These are phyloP conservation scores for Idaea biselata DNA, from an alignment of 2,888 invertebrate genomes.

Conservation along the genomic window DNA sequence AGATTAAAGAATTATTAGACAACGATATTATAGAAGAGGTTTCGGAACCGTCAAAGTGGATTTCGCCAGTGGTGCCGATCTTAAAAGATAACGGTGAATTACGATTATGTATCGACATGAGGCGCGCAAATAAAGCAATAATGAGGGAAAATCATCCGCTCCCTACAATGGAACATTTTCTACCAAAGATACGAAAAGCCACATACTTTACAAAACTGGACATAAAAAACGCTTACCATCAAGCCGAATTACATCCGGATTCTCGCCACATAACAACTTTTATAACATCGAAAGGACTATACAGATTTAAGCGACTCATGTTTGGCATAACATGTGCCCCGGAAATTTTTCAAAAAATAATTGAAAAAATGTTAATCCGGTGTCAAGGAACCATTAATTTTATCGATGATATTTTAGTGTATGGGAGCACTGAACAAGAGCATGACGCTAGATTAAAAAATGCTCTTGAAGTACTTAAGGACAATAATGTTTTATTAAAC, in stretches of 20 bases:
- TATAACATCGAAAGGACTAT: slow-evolving; percentile 8
- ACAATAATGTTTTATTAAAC: slow-evolving; percentile 7
- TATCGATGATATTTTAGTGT: slow-evolving; percentile 2
- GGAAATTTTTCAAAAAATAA: background rate
- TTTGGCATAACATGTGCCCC: slow-evolving; percentile 10
- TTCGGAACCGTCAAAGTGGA: slow-evolving; percentile 23
- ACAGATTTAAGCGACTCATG: slow-evolving; percentile 9
- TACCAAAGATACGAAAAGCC: slow-evolving; percentile 4
- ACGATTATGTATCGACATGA: slow-evolving; percentile 8
- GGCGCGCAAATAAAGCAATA: slow-evolving; percentile 8
- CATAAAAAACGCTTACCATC: slow-evolving; percentile 9
- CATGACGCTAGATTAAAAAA: background rate
- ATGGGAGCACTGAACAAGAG: background rate
- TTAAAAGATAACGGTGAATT: background rate
- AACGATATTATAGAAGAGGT: slow-evolving; percentile 31
- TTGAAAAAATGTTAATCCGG: background rate
- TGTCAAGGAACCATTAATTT: slow-evolving; percentile 2
- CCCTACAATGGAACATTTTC: slow-evolving; percentile 5
- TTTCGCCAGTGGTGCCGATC: slow-evolving; percentile 26
- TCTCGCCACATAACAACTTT: slow-evolving; percentile 9
- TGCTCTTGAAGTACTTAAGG: slow-evolving; percentile 3
- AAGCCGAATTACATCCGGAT: slow-evolving; percentile 5
- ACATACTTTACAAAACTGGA: slow-evolving; percentile 7
- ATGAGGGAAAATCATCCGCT: slow-evolving; percentile 9
- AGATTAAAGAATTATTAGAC: slow-evolving; percentile 25